Evolutionary conservation across 2,113 vertebrate genomes (phyloP).

Genomic region (Calyptomena viridis): DNA sequence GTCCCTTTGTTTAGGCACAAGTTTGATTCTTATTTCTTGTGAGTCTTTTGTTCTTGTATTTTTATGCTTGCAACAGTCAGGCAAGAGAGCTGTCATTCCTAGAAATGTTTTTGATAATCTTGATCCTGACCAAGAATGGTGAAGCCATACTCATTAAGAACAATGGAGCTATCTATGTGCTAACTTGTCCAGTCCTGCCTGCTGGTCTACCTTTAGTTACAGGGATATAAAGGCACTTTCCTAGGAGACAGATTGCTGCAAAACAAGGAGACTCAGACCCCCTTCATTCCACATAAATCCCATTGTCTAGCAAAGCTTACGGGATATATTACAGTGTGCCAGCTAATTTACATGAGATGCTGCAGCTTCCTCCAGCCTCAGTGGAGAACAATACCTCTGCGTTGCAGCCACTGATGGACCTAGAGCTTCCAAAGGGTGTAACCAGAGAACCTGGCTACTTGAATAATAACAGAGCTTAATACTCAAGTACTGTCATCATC

Average conservation of each 20-base stretch:
- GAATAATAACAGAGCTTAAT: neutral
- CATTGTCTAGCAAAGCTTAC: neutral
- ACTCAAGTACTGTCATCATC: neutral
- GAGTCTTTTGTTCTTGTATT: neutral
- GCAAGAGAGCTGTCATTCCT: neutral
- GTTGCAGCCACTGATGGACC: neutral
- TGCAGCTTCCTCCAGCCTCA: neutral
- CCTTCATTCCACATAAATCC: neutral
- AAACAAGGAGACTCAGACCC: neutral
- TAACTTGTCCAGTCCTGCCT: neutral
- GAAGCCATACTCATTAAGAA: neutral
- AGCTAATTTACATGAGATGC: neutral
- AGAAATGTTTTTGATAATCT: neutral
- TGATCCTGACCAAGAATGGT: neutral
- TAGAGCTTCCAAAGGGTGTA: neutral
- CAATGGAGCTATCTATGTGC: neutral
- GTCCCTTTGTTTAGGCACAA: neutral
- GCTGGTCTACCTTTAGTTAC: neutral
- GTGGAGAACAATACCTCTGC: neutral
- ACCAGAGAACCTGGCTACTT: neutral
- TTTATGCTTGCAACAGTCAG: neutral
- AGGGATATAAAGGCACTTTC: neutral
- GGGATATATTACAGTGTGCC: neutral
- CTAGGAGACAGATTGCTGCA: neutral
- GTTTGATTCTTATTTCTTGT: neutral